These are phyloP conservation scores for Phenganax stokvisi DNA, from an alignment of 92 coral and sea anemone species.

Conservation along the genomic window DNA sequence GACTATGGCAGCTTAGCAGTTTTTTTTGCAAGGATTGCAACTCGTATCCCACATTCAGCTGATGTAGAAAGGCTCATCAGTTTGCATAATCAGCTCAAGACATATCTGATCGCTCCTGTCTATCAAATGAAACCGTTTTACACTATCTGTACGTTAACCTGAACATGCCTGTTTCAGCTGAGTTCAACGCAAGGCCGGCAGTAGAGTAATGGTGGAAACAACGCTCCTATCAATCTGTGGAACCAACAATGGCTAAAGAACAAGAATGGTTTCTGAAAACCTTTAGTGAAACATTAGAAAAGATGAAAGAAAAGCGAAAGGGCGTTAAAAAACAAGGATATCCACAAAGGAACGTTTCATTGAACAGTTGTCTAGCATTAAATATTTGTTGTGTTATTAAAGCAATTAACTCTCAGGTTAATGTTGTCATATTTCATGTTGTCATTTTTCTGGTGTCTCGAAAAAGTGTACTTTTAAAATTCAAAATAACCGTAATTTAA, in stretches of 20 bases:
- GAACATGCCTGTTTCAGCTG: conserved; percentile 2
- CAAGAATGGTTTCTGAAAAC: conserved; percentile 28
- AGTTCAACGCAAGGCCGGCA: conserved; percentile 13
- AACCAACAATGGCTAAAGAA: conserved; percentile 16
- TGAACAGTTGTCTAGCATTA: background rate
- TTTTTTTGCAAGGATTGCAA: conserved; percentile 22
- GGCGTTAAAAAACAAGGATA: background rate
- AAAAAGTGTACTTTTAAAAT: background rate
- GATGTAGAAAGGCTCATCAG: conserved; percentile 31
- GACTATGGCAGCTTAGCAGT: conserved; percentile 5
- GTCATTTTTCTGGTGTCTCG: background rate
- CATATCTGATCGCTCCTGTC: conserved; percentile 14
- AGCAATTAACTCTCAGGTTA: background rate
- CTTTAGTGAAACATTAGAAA: conserved; percentile 21
- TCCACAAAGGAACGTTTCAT: background rate
- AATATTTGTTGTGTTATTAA: conserved; percentile 11
- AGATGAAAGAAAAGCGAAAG: background rate
- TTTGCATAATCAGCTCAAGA: conserved; percentile 20
- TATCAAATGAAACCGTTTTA: conserved; percentile 14
- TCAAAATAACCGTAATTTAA: background rate
- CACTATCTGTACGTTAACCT: conserved; percentile 15
- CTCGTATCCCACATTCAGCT: conserved; percentile 27
- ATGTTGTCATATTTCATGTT: conserved; percentile 8
- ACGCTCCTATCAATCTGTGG: conserved; percentile 14
- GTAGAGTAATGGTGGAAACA: conserved; percentile 12